phyloP scores from a whole-genome alignment of 2,888 invertebrate genomes.

The Diloba caeruleocephala region DNA sequence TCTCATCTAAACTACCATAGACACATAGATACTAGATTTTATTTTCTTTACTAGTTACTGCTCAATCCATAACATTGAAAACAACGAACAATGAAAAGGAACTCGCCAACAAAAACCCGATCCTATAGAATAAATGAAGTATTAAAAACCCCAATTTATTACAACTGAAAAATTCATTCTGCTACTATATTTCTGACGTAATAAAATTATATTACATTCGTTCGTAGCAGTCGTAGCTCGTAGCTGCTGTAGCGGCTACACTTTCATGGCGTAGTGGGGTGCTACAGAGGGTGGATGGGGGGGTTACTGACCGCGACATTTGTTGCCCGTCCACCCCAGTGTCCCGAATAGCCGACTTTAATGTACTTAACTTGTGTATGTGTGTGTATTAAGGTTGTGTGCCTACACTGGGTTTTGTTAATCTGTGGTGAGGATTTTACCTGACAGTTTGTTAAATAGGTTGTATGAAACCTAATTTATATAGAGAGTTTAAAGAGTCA shows the following conservation, averaged over 20 bases:
- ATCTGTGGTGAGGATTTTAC: slow-evolving; percentile 53
- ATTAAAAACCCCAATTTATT: slow-evolving; percentile 40
- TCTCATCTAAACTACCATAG: not conserved
- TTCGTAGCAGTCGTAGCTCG: slow-evolving; percentile 54
- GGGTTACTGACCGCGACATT: slow-evolving; percentile 86
- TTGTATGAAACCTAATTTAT: slow-evolving; percentile 13
- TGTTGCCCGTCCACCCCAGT: slow-evolving; percentile 79
- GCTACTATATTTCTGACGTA: slow-evolving; percentile 54
- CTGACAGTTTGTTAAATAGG: slow-evolving; percentile 43
- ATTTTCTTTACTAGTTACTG: no score
- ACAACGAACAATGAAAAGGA: not conserved
- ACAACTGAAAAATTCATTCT: slow-evolving; percentile 52
- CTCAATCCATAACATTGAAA: not conserved
- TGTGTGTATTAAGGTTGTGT: slow-evolving; percentile 48
- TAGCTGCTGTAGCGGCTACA: slow-evolving; percentile 63
- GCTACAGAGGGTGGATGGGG: slow-evolving; percentile 60
- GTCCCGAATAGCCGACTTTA: slow-evolving; percentile 65
- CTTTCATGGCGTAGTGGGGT: slow-evolving; percentile 57
- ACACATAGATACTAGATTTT: no score
- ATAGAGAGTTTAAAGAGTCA: not conserved
- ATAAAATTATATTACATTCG: slow-evolving; percentile 58
- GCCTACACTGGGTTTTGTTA: slow-evolving; percentile 45
- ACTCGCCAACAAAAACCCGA: not conserved
- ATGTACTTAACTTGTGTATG: slow-evolving; percentile 59
- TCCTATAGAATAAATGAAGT: slow-evolving; percentile 28